These are phyloP conservation scores for Aphodius granarius DNA, from an alignment of 2,888 invertebrate genomes.

Conservation along the genomic window DNA sequence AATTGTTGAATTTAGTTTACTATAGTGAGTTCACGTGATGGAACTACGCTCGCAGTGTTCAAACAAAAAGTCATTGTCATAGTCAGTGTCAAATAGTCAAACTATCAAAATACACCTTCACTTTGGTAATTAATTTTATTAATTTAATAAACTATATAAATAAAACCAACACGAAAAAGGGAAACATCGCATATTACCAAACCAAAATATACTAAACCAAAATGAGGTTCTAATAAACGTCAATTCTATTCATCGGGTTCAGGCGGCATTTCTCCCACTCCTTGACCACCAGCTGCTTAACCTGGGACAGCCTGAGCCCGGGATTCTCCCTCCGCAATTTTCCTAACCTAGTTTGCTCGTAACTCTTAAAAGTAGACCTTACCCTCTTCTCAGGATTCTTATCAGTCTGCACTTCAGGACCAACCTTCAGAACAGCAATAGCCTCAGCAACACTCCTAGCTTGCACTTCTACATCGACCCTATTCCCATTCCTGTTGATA, in stretches of 20 bases:
- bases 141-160: neutral
- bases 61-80: too few relatives aligned
- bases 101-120: neutral
- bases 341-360: neutral
- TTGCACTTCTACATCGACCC: neutral
- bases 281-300: neutral
- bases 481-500: neutral
- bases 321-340: slow-evolving; percentile 1
- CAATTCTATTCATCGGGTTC: neutral
- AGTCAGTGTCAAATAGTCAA: too few relatives aligned
- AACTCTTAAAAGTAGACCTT: neutral
- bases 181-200: neutral
- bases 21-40: too few relatives aligned
- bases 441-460: slow-evolving; percentile 4
- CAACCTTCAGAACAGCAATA: neutral
- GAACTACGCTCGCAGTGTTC: too few relatives aligned
- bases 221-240: neutral
- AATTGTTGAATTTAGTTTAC: too few relatives aligned
- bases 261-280: neutral
- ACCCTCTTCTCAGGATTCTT: neutral
- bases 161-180: neutral
- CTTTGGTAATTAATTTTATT: neutral
- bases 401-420: neutral
- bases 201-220: neutral
- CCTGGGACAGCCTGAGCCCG: neutral